Evolutionary conservation across 2,888 invertebrate species (phyloP), one percentile per base, ranked within the genome.

Genomic region (Aporophyla nigra): DNA sequence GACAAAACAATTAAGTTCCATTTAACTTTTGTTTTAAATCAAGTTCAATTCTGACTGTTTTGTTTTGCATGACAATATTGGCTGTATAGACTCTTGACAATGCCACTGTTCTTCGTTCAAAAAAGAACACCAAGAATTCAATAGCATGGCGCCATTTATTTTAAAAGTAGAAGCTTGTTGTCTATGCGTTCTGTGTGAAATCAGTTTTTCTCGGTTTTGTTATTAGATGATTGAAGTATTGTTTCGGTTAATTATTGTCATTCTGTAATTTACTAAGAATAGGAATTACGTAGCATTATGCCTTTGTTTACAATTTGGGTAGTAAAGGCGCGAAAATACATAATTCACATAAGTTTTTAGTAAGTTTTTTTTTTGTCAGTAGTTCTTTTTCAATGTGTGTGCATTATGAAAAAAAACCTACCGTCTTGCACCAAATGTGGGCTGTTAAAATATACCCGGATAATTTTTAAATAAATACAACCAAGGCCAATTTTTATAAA

Each of bases 1-100:
- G n/a, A 86, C 74, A 72, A 77, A 87, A 82, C 62, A 81, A 78
- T 63, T 53, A 46, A n/a, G 12, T 71, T 74, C 71, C 68, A 21
- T 66, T 56, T 65, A n/a, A n/a, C 33, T 59, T 73, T 73, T 77
- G 54, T 79, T 78, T 66, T 21, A 74, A 77, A 77, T 74, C 70
- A 77, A 80, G 62, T 80, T 80, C 58, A 78, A 68, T 66, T 71
- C 59, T 66, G 61, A 66, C 33, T 33, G 40, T 68, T 54, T 43
- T 9, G 6, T 24, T 81, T 74, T 53, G 33, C 58, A 77, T 85
- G 63, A 68, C 83, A 70, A 56, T 63, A 54, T 21, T 63, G 63
- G 74, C 73, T 74, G 53, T 56, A 71, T 61, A 12, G 14, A 5
- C 14, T 43, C n/a, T 59, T 68, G 54, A 77, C 68, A 68, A 76